Conservation (phyloP, 1,140 invertebrate species). For the Sitobion miscanthi region DNA sequence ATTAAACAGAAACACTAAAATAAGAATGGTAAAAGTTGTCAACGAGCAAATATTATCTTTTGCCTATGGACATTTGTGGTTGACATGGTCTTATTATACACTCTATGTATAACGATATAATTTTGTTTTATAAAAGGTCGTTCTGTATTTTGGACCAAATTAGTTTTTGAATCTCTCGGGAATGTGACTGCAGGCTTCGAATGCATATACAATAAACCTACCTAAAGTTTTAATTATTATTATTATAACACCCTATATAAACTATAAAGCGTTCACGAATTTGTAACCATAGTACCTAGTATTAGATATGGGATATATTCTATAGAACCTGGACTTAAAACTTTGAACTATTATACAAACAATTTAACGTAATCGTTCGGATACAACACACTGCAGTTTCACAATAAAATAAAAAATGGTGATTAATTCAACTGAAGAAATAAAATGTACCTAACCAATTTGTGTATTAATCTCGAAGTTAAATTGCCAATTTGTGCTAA, state of each 20-base stretch:
- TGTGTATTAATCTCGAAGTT: not conserved
- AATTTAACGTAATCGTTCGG: not conserved
- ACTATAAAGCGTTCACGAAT: not conserved
- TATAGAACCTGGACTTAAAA: not conserved
- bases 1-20: not conserved
- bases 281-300: not conserved
- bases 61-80: not conserved
- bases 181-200: not conserved
- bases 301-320: not conserved
- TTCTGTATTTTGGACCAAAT: not conserved
- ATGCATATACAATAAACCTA: not conserved
- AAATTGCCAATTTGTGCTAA: not conserved
- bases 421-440: not conserved
- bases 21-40: conserved; percentile 1
- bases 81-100: not conserved
- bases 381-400: not conserved
- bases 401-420: not conserved
- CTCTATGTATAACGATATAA: not conserved
- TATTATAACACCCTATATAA: not conserved
- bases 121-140: not conserved
- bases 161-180: conserved; percentile 4
- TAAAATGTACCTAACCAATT: conserved; percentile 6
- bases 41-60: not conserved
- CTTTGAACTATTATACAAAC: not conserved
- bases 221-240: conserved; percentile 4